Evolutionary conservation across 2,113 vertebrate species (phyloP).

Genomic region (Odobenus rosmarus): DNA sequence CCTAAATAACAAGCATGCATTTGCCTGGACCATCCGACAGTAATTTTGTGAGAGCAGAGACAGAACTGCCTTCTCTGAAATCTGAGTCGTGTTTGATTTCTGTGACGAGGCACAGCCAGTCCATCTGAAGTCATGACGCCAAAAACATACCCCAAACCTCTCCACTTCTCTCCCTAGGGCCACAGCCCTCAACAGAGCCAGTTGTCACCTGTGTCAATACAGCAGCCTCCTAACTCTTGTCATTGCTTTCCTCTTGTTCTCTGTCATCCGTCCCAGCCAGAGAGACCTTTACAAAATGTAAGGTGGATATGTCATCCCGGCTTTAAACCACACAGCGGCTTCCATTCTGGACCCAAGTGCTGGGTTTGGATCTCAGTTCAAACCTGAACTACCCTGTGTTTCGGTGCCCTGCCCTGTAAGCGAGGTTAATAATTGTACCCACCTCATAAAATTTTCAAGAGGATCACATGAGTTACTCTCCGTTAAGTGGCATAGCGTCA

Average conservation of each 20-base stretch:
- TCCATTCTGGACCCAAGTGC: not conserved
- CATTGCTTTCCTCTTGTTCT: not conserved
- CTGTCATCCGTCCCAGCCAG: not conserved
- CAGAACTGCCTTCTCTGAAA: not conserved
- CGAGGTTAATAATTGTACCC: not conserved
- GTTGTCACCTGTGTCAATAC: fast-evolving
- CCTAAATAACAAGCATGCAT: not conserved
- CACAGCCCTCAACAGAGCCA: not conserved
- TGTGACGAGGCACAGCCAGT: not conserved
- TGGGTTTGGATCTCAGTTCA: not conserved
- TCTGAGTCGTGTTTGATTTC: not conserved
- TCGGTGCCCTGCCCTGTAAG: not conserved
- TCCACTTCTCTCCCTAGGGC: too few species aligned
- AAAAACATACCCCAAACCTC: not conserved
- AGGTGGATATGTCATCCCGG: not conserved
- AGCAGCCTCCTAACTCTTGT: not conserved
- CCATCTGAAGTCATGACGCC: not conserved
- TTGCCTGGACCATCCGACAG: not conserved
- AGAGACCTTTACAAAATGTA: not conserved
- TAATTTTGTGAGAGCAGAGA: not conserved
- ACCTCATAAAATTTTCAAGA: not conserved
- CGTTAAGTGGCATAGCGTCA: too few species aligned
- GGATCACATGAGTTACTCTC: not conserved
- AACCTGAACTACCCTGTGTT: not conserved
- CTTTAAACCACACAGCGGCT: not conserved